Conservation (phyloP, 2,888 invertebrate genomes). For the Rambutsinella grinnellia region DNA sequence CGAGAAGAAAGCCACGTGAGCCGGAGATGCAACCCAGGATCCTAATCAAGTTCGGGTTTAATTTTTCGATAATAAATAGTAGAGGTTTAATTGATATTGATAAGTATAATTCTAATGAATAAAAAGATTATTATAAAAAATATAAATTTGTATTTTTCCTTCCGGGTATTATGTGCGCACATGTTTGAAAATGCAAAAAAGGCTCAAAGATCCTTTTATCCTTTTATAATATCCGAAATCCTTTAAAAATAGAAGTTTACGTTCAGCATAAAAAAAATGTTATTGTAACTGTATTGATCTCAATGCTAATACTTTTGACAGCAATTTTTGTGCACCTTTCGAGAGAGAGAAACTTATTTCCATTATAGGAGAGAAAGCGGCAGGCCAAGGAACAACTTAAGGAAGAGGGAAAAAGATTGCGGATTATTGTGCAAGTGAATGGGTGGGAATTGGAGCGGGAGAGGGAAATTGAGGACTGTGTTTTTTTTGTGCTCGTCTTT, state of each 20-base stretch:
- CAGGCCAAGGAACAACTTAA: not conserved
- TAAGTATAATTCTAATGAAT: not conserved
- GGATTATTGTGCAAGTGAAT: conserved; percentile 12
- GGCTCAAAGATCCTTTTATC: conserved; percentile 2
- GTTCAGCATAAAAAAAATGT: conserved; percentile 5
- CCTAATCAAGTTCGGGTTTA: too few species aligned
- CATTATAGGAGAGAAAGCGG: conserved; percentile 2
- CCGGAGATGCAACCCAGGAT: too few species aligned
- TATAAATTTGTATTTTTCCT: too few species aligned
- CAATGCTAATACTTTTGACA: conserved; percentile 36
- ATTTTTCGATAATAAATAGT: too few species aligned
- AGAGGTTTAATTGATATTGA: not conserved
- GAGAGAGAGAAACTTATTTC: not conserved
- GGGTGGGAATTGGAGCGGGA: not conserved
- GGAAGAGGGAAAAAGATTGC: conserved; percentile 15
- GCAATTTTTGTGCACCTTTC: conserved; percentile 24
- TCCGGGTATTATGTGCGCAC: not conserved
- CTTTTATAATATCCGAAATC: conserved; percentile 1
- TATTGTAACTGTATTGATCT: conserved; percentile 27
- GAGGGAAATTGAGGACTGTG: not conserved
- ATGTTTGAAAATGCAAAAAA: not conserved
- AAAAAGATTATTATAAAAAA: not conserved
- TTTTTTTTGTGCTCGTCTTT: not conserved
- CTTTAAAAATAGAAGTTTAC: too few species aligned
- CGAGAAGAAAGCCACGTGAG: too few species aligned